A percentile compares a stretch with the other conserved stretches of the same genome.
Conservation (phyloP, 2,113 vertebrate genomes). For the Dascyllus trimaculatus region DNA sequence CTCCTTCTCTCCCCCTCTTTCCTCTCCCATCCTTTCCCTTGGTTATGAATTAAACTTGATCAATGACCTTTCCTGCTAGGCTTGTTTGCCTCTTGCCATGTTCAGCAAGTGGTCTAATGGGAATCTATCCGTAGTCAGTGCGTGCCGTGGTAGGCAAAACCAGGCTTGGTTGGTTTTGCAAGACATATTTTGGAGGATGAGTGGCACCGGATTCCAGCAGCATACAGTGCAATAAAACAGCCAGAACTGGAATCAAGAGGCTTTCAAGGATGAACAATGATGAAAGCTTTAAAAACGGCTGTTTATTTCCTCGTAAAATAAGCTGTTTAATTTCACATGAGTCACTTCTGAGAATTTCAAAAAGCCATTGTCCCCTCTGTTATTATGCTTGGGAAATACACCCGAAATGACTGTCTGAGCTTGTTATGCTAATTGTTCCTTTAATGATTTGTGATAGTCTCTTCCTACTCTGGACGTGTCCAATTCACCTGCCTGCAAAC, state of each 20-base stretch:
- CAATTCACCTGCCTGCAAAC: slow-evolving; percentile 17
- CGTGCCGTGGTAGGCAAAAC: background rate
- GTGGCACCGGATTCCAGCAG: slow-evolving; percentile 9
- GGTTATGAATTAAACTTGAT: slow-evolving; percentile 76
- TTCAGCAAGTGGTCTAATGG: slow-evolving; percentile 69
- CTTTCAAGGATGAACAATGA: slow-evolving; percentile 49
- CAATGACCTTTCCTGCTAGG: slow-evolving; percentile 75
- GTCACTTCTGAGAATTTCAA: slow-evolving; percentile 53
- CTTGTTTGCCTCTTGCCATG: slow-evolving; percentile 62
- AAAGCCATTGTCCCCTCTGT: slow-evolving; percentile 56
- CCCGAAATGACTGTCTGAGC: slow-evolving; percentile 36
- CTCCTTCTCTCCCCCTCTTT: slow-evolving; percentile 3
- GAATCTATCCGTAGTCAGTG: slow-evolving; percentile 49
- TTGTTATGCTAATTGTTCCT: slow-evolving; percentile 47
- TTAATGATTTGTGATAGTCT: slow-evolving; percentile 52
- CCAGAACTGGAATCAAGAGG: slow-evolving; percentile 48
- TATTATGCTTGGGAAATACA: slow-evolving; percentile 41
- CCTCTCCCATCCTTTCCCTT: slow-evolving; percentile 23
- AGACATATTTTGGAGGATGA: slow-evolving; percentile 15
- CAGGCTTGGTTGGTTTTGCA: slow-evolving; percentile 8
- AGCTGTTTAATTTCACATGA: slow-evolving; percentile 57
- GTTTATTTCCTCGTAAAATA: slow-evolving; percentile 56
- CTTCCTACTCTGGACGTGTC: slow-evolving; percentile 3
- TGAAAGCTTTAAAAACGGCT: slow-evolving; percentile 52
- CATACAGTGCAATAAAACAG: slow-evolving; percentile 20